Percentiles rank a stretch among this genome's conserved stretches.
phyloP scores from a whole-genome alignment of 1,140 invertebrate genomes.

The Eurosta solidaginis region DNA sequence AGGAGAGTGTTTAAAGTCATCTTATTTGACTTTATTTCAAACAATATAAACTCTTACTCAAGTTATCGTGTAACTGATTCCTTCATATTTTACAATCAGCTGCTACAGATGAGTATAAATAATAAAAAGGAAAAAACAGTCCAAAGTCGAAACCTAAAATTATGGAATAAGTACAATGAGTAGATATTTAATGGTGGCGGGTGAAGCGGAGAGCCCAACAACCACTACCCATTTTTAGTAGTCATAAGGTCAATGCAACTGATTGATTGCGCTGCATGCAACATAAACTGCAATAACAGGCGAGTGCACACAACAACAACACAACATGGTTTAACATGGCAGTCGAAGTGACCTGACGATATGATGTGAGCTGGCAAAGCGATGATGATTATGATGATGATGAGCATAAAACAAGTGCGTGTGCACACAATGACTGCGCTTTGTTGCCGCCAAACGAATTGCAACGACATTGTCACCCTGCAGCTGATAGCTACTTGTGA shows the following conservation, averaged over 20 bases:
- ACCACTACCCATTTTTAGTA: slow-evolving; percentile 9
- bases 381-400: not conserved
- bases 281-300: not conserved
- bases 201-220: too few relatives aligned
- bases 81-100: not conserved
- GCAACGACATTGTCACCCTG: not conserved
- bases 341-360: too few relatives aligned
- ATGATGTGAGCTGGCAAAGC: not conserved
- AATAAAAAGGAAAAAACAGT: not conserved
- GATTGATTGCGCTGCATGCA: not conserved
- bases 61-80: too few relatives aligned
- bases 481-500: not conserved
- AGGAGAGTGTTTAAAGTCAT: too few relatives aligned
- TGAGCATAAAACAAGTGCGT: not conserved
- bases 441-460: not conserved
- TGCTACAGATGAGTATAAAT: not conserved
- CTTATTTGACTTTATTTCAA: too few relatives aligned
- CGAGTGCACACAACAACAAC: not conserved
- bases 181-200: not conserved
- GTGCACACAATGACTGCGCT: slow-evolving; percentile 1
- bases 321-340: too few relatives aligned
- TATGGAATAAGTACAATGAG: not conserved
- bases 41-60: too few relatives aligned
- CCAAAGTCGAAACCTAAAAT: not conserved
- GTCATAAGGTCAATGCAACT: slow-evolving; percentile 26